Evolutionary conservation across 2,888 invertebrate genomes (phyloP).

Genomic region (Spialia ferax): DNA sequence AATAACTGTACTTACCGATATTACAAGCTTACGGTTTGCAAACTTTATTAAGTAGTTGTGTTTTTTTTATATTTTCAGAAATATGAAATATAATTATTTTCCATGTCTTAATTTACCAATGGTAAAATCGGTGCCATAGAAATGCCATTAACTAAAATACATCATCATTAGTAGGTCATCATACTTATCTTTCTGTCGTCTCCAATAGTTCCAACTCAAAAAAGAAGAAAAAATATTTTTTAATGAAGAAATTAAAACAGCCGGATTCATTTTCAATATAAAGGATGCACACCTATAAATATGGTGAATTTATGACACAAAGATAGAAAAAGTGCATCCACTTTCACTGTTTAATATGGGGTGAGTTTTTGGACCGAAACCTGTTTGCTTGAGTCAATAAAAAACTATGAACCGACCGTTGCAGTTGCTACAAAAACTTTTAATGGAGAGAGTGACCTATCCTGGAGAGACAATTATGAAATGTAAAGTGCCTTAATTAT

Average conservation of each 20-base stretch:
- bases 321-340: constrained; percentile 13
- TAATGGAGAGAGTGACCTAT: constrained; percentile 32
- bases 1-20: constrained; percentile 6
- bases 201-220: background rate
- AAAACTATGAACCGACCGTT: constrained; percentile 34
- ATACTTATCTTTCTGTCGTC: no score
- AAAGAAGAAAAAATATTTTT: background rate
- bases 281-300: background rate
- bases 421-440: constrained; percentile 37
- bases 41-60: no score
- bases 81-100: no score
- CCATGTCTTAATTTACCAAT: no score
- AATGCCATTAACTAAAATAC: no score
- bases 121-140: no score
- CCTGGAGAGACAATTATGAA: background rate
- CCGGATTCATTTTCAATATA: background rate
- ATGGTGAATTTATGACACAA: constrained; percentile 4
- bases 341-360: constrained; percentile 38
- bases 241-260: background rate
- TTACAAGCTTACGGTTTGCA: no score
- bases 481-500: background rate
- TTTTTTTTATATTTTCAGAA: no score
- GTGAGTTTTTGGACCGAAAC: constrained; percentile 41
- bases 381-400: constrained; percentile 38
- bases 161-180: no score